Evolutionary conservation across 2,888 invertebrate species (phyloP), one percentile per base, ranked within the genome.

Genomic region (Aleiodes leptofemur): DNA sequence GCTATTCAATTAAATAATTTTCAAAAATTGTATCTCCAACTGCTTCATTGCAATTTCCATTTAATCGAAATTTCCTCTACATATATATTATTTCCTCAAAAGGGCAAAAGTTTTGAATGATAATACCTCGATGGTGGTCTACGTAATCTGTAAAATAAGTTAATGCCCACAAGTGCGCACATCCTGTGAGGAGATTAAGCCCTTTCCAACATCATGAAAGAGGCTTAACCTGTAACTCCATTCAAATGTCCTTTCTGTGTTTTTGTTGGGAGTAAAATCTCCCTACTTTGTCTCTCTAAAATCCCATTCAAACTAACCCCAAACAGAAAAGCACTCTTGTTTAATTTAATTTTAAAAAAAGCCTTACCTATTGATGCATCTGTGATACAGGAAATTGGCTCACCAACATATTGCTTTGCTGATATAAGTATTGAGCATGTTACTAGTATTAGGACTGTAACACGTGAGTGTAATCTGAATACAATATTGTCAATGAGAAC

Each of bases 341-440:
- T 43, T 64, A 38, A 61, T 23, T 23, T 23, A 43, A 43, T 64
- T 48, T 48, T 23, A 64, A 48, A 43, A 64, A 64, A 48, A 43
- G 64, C 48, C 48, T 64, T 43, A 23, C 16, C 80, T n/a, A 82
- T 79, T 7, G 77, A 69, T 51, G 57, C 29, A 50, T 84, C 84
- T 51, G 84, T 82, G 73, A 87, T 84, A 79, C 88, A 88, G 77
- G 85, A 82, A 69, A 88, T 87, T 68, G 88, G 86, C 38, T 87
- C 87, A 56, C 87, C 86, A 77, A 87, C 81, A 75, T 85, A 87
- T 76, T 86, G 86, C 80, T 86, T 85, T 3, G 85, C 82, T 14
- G 84, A 86, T 50, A 87, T 85, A 70, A 86, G 81, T 59, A 85
- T 80, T 11, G 85, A 82, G 78, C 84, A 86, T 43, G 83, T 77